Evolutionary conservation across 2,888 invertebrate species (phyloP), one percentile per base, ranked within the genome.

Genomic region (Caenorhabditis wallacei): DNA sequence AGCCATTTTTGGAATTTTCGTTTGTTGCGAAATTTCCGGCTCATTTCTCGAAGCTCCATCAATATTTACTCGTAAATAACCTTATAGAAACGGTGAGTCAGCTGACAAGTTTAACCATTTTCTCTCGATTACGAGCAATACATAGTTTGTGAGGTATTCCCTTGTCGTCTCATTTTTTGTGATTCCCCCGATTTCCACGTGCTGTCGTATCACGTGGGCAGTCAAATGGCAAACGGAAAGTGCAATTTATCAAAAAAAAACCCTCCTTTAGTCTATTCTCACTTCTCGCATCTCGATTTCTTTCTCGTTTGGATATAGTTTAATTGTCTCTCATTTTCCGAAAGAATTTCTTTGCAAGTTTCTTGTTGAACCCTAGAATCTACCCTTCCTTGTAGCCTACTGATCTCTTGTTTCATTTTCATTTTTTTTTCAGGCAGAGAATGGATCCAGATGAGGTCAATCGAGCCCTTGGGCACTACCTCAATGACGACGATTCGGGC

Each of bases 371-470:
- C 30, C 26, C 56, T 30, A 37, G 20, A 59, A 37, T 59, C 2
- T 59, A 40, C n/a, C 30, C 59, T 59, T 40, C 11, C 4, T 18
- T 40, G 59, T 59, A 59, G 59, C 11, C 20, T 22, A 59, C 40
- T 37, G 11, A 13, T 48, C 18, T 48, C 46, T 20, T 3, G 13
- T 13, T 37, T 11, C 35, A 53, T 18, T 10, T 37, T 26, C 8
- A 64, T 18, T 24, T 64, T 66, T 22, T 37, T 64, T 66, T 22
- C 53, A 66, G 66, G 66, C 13, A 69, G 53, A 64, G 51, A 68
- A 86, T 84, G 86, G 80, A 86, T 61, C 79, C 76, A 53, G 78
- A 81, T 18, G 84, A 86, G 56, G 72, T 86, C 40, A 84, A 72
- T 72, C 70, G 72, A 46, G 86, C 86, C n/a, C 80, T 86, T 30